These are phyloP conservation scores for Nomada ferruginata DNA, from an alignment of 2,888 invertebrate species.

Conservation along the genomic window DNA sequence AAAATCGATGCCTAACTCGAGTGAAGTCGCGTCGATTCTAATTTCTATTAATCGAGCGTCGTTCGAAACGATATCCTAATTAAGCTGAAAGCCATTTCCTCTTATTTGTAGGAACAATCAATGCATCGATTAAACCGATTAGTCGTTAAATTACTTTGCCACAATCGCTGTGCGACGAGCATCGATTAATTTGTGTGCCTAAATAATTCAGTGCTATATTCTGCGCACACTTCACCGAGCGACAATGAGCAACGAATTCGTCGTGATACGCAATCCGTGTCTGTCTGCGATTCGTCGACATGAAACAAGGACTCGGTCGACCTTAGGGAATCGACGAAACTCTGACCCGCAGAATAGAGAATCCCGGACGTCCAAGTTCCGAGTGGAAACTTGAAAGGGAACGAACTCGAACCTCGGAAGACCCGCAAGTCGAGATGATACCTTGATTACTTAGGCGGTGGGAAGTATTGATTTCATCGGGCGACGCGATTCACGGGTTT, in stretches of 20 bases:
- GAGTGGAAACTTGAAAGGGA: conserved; percentile 71
- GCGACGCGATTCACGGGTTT: conserved; percentile 83
- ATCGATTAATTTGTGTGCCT: not conserved
- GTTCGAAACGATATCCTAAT: too few relatives aligned
- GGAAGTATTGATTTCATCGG: conserved; percentile 83
- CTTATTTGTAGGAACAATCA: too few relatives aligned
- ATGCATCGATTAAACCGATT: not conserved
- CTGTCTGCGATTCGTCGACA: conserved; percentile 17
- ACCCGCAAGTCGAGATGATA: conserved; percentile 83
- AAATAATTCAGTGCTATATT: not conserved
- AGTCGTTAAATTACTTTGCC: not conserved
- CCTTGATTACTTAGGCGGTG: conserved; percentile 82
- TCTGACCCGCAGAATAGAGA: conserved; percentile 2
- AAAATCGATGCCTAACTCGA: too few relatives aligned
- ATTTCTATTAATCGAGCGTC: too few relatives aligned
- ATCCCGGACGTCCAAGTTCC: conserved; percentile 54
- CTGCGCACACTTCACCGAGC: conserved; percentile 2
- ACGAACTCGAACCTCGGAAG: conserved; percentile 80
- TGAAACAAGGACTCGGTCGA: conserved; percentile 50
- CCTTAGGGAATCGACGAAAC: conserved; percentile 27
- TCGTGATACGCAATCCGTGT: too few relatives aligned
- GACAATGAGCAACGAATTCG: too few relatives aligned
- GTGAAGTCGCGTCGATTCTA: too few relatives aligned
- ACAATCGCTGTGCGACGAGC: not conserved
- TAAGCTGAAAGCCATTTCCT: too few relatives aligned